Percentiles rank a stretch among this genome's conserved stretches.
Evolutionary conservation across 2,797 vertebrate genomes (phyloP).

Genomic region (Notolabrus celidotus): DNA sequence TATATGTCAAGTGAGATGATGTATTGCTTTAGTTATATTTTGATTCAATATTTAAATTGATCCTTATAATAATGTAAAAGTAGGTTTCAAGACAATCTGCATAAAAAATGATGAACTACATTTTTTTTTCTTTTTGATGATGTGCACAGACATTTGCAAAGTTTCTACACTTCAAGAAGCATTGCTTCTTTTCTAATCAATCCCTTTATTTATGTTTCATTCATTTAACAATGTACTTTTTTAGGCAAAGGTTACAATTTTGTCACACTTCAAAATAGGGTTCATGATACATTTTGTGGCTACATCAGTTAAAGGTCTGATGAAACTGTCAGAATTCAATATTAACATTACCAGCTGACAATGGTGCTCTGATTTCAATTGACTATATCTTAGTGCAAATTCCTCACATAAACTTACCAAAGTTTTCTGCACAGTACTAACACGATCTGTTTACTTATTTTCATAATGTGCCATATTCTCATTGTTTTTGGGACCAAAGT

Average conservation of each 20-base stretch:
- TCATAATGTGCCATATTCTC: slow-evolving; percentile 12
- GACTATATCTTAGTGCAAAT: slow-evolving; percentile 48
- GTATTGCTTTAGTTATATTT: slow-evolving; percentile 74
- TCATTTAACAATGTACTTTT: background rate
- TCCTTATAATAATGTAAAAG: slow-evolving; percentile 31
- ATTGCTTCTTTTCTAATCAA: slow-evolving; percentile 3
- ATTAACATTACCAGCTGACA: slow-evolving; percentile 29
- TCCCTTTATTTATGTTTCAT: slow-evolving; percentile 10
- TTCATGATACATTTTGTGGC: slow-evolving; percentile 37
- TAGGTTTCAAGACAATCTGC: slow-evolving; percentile 43
- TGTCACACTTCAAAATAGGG: slow-evolving; percentile 26
- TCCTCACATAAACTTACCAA: slow-evolving; percentile 23
- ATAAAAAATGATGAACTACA: background rate
- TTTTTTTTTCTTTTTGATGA: slow-evolving; percentile 17
- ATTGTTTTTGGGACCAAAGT: slow-evolving; percentile 51
- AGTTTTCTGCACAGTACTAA: slow-evolving; percentile 16
- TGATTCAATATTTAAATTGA: slow-evolving; percentile 59
- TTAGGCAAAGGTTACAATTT: slow-evolving; percentile 24
- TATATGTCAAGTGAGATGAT: slow-evolving; percentile 75
- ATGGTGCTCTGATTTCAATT: slow-evolving; percentile 60
- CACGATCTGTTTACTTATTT: slow-evolving; percentile 45
- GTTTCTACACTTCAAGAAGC: slow-evolving; percentile 13
- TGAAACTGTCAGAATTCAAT: slow-evolving; percentile 8
- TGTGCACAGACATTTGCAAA: background rate
- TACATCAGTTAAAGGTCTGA: slow-evolving; percentile 30